A percentile compares a stretch with the other conserved stretches of the same genome.
Evolutionary conservation across 2,888 invertebrate genomes (phyloP).

Genomic region (Caenorhabditis panamensis): DNA sequence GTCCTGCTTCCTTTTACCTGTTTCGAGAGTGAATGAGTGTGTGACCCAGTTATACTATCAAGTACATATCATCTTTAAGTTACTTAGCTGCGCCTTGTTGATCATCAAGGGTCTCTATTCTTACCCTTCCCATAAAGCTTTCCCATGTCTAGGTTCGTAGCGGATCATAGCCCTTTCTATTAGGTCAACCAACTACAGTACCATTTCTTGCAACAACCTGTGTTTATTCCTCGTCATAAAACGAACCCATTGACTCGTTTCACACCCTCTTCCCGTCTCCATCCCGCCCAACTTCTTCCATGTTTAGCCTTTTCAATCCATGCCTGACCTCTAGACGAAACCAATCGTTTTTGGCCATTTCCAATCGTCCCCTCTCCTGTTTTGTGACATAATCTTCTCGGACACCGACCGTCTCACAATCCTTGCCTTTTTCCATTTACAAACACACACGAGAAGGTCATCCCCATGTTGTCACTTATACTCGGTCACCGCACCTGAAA

Average conservation of each 20-base stretch:
- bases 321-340: slow-evolving; percentile 49
- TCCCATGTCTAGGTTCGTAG: no score
- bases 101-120: neutral
- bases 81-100: neutral
- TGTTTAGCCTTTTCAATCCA: slow-evolving; percentile 49
- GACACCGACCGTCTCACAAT: slow-evolving; percentile 15
- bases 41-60: slow-evolving; percentile 46
- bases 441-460: slow-evolving; percentile 45
- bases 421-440: slow-evolving; percentile 31
- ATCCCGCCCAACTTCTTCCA: no score
- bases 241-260: slow-evolving; percentile 17
- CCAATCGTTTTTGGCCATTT: slow-evolving; percentile 56
- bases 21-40: slow-evolving; percentile 32
- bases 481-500: slow-evolving; percentile 32
- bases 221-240: neutral
- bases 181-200: no score
- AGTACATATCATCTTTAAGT: slow-evolving; percentile 27
- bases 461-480: slow-evolving; percentile 24
- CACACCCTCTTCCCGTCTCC: slow-evolving; percentile 13
- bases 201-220: neutral
- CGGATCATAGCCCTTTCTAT: no score
- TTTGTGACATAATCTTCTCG: slow-evolving; percentile 58
- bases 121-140: neutral
- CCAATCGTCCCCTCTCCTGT: slow-evolving; percentile 40
- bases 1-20: slow-evolving; percentile 22